Conservation (phyloP, 2,113 vertebrate species). For the Cyphomyrus plagiostoma region DNA sequence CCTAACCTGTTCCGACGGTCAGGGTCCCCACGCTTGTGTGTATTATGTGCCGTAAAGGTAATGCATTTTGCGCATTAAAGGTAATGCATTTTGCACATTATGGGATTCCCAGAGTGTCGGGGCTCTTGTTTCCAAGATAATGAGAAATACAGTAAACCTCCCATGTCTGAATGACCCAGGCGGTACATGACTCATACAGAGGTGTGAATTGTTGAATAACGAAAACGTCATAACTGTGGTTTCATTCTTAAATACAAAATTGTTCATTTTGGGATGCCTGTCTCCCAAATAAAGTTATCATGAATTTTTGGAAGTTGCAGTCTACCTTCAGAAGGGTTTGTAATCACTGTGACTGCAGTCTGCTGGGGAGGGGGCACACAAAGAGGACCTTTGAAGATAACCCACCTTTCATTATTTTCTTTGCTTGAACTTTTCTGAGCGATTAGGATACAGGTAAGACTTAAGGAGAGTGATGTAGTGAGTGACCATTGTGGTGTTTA, state of each 20-base stretch:
- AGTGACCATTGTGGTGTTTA: background rate
- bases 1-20: background rate
- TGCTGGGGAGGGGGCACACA: background rate
- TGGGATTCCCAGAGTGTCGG: background rate
- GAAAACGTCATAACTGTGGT: background rate
- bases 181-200: background rate
- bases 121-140: background rate
- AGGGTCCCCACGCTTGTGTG: background rate
- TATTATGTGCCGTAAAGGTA: background rate
- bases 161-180: background rate
- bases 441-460: background rate
- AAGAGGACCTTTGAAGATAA: background rate
- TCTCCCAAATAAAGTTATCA: background rate
- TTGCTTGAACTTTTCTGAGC: background rate
- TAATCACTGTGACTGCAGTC: background rate
- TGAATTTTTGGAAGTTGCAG: background rate
- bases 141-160: background rate
- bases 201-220: background rate
- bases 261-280: slow-evolving; percentile 11
- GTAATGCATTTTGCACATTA: background rate
- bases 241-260: background rate
- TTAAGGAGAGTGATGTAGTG: background rate
- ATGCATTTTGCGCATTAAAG: too few species aligned
- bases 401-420: background rate
- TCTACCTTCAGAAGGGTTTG: background rate